phyloP scores from a whole-genome alignment of 2,888 invertebrate species.

The Ditula angustiorana region DNA sequence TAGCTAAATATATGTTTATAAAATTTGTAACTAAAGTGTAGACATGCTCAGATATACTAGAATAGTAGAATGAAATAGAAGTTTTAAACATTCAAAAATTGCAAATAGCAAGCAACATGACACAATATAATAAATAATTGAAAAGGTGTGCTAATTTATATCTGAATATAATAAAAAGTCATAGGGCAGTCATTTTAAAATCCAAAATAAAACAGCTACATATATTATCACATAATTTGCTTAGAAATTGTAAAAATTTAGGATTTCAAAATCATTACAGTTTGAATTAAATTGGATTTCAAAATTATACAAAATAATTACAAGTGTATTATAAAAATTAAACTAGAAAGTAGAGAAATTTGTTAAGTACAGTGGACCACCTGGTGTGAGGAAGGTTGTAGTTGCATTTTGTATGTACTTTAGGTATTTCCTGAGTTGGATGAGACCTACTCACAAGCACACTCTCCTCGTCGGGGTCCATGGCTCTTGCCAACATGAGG shows the following conservation, averaged over 20 bases:
- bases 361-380: slow-evolving; percentile 56
- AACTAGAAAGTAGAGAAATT: slow-evolving; percentile 42
- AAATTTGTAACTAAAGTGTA: too few species aligned
- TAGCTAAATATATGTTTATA: too few species aligned
- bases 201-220: too few species aligned
- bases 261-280: too few species aligned
- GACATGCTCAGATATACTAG: background rate
- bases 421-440: slow-evolving; percentile 66
- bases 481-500: slow-evolving; percentile 57
- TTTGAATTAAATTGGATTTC: slow-evolving; percentile 17
- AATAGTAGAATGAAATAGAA: background rate
- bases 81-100: too few species aligned
- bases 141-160: background rate
- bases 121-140: background rate
- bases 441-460: slow-evolving; percentile 61
- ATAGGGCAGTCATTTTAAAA: slow-evolving; percentile 7
- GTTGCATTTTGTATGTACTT: slow-evolving; percentile 79
- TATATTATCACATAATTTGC: too few species aligned
- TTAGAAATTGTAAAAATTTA: background rate
- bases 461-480: slow-evolving; percentile 70
- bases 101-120: background rate
- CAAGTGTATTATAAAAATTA: slow-evolving; percentile 40
- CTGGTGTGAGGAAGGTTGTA: slow-evolving; percentile 79
- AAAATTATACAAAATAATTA: slow-evolving; percentile 16
- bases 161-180: background rate